phyloP scores from a whole-genome alignment of 2,888 invertebrate species.

The Melinopterus prodromus region DNA sequence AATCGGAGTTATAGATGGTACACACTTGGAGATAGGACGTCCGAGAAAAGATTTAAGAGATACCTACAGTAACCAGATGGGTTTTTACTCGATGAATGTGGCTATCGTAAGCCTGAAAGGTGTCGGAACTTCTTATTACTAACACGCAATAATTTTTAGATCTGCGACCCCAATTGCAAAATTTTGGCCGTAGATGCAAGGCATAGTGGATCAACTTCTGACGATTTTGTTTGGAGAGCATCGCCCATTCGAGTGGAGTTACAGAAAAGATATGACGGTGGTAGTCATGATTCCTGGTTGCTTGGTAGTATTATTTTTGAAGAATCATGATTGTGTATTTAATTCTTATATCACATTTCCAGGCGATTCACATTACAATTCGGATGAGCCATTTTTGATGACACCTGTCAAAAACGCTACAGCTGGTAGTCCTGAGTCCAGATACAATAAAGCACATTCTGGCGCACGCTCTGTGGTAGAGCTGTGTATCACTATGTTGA shows the following conservation, averaged over 20 bases:
- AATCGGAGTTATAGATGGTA: background rate
- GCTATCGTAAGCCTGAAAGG: background rate
- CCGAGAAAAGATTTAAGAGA: background rate
- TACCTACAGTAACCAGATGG: background rate
- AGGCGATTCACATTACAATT: too few relatives aligned
- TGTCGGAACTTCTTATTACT: background rate
- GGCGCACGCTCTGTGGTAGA: too few relatives aligned
- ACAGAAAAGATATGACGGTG: background rate
- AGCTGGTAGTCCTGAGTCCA: too few relatives aligned
- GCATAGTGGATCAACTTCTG: background rate
- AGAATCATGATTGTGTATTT: too few relatives aligned
- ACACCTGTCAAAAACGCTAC: too few relatives aligned
- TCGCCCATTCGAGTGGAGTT: background rate
- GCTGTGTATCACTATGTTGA: too few relatives aligned
- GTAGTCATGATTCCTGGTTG: background rate
- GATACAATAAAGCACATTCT: too few relatives aligned
- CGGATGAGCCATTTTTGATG: too few relatives aligned
- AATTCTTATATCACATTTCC: too few relatives aligned
- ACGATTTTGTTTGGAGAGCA: background rate
- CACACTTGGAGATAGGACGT: background rate
- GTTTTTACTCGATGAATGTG: background rate
- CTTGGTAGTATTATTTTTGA: background rate
- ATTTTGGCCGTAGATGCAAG: background rate
- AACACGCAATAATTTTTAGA: background rate
- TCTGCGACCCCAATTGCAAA: background rate